Percentiles rank a stretch among this genome's conserved stretches.
Evolutionary conservation across 2,113 vertebrate genomes (phyloP).

Genomic region (Arvicanthis niloticus): DNA sequence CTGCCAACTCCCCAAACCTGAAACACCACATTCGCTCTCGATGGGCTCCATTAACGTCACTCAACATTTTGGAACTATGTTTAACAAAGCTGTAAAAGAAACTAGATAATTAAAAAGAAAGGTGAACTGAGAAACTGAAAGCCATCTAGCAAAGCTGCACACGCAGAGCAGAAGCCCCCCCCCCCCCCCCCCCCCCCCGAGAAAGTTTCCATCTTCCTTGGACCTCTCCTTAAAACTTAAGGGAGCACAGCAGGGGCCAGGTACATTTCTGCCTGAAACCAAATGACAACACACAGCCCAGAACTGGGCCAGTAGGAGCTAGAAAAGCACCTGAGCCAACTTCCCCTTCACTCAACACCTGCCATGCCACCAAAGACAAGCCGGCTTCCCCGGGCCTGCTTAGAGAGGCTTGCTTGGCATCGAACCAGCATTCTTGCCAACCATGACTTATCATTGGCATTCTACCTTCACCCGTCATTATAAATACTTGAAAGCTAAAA

Average conservation of each 20-base stretch:
- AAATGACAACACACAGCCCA: neutral
- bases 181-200: too few relatives aligned
- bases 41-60: conserved; percentile 30
- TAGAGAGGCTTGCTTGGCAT: conserved; percentile 1
- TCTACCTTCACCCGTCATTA: conserved; percentile 18
- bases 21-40: conserved; percentile 64
- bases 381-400: conserved; percentile 13
- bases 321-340: neutral
- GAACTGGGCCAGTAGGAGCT: neutral
- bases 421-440: conserved; percentile 5
- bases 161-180: too few relatives aligned
- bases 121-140: conserved; percentile 34
- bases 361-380: neutral
- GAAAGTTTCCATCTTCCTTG: neutral
- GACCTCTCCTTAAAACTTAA: neutral
- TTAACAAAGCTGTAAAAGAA: conserved; percentile 58
- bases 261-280: neutral
- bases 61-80: conserved; percentile 41
- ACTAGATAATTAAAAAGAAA: conserved; percentile 52
- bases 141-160: neutral
- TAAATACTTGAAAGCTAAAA: conserved; percentile 48
- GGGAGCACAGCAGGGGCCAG: neutral
- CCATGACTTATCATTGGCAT: neutral
- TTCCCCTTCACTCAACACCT: neutral
- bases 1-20: conserved; percentile 60